Evolutionary conservation across 2,113 vertebrate species (phyloP).

Genomic region (Epinephelus lanceolatus): DNA sequence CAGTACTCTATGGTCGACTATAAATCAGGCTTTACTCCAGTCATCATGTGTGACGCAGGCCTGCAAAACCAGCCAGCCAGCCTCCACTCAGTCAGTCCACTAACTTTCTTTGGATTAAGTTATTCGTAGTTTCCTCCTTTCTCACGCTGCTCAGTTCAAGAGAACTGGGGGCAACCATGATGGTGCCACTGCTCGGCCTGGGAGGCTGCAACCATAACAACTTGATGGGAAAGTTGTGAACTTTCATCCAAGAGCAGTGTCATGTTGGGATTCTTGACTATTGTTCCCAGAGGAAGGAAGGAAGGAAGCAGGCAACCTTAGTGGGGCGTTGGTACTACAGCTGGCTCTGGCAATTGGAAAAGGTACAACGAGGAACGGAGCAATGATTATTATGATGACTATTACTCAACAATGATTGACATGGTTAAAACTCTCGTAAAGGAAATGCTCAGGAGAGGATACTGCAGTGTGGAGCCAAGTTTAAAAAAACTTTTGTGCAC

Average conservation of each 20-base stretch:
- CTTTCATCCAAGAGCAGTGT: conserved; percentile 66
- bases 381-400: conserved; percentile 5
- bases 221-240: conserved; percentile 75
- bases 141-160: conserved; percentile 68
- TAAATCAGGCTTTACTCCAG: neutral
- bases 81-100: neutral
- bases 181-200: conserved; percentile 23
- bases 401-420: conserved; percentile 1
- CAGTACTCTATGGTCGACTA: neutral
- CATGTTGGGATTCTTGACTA: conserved; percentile 52
- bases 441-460: conserved; percentile 14
- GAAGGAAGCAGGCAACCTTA: conserved; percentile 70
- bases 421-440: conserved; percentile 12
- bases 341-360: conserved; percentile 53
- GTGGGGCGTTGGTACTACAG: conserved; percentile 59
- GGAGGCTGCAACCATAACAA: conserved; percentile 31
- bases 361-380: conserved; percentile 26
- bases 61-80: conserved; percentile 1
- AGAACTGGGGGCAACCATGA: conserved; percentile 27
- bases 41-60: conserved; percentile 17
- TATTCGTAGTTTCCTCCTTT: conserved; percentile 66
- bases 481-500: neutral
- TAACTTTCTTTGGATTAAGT: conserved; percentile 12
- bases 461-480: conserved; percentile 5
- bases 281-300: conserved; percentile 70